Evolutionary conservation across 2,888 invertebrate genomes (phyloP).

Genomic region (Agrenia bidenticulata): DNA sequence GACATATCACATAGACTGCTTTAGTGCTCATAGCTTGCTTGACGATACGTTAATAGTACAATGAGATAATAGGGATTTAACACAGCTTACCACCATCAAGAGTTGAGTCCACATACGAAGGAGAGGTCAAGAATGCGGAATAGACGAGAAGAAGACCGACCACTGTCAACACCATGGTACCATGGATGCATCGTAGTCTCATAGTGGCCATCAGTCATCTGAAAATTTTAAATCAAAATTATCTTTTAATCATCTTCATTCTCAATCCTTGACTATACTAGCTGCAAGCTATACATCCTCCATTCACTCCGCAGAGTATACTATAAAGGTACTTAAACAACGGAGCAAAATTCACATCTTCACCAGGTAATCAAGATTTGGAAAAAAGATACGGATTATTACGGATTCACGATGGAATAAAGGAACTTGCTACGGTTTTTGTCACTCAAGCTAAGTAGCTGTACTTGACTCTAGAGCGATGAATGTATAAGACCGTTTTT

Average conservation of each 20-base stretch:
- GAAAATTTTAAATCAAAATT: constrained; percentile 28
- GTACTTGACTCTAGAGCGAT: neutral
- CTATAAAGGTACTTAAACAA: no score
- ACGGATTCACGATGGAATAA: neutral
- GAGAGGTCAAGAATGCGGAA: constrained; percentile 52
- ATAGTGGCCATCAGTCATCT: constrained; percentile 52
- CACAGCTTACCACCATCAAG: constrained; percentile 37
- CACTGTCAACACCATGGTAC: constrained; percentile 52
- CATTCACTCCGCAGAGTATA: neutral
- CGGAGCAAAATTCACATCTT: neutral
- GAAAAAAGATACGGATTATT: no score
- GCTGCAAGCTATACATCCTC: no score
- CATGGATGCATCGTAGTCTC: constrained; percentile 52
- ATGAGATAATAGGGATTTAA: constrained; percentile 4
- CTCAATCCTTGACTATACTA: no score
- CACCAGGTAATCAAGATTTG: no score
- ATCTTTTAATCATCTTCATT: neutral
- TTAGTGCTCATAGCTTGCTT: neutral
- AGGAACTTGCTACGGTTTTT: constrained; percentile 9
- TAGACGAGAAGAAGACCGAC: constrained; percentile 52
- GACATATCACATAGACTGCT: no score
- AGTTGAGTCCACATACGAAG: constrained; percentile 47
- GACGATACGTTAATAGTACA: constrained; percentile 8
- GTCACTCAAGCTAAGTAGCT: neutral
- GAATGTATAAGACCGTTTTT: neutral